These are phyloP conservation scores for Keiferia lycopersicella DNA, from an alignment of 2,888 invertebrate genomes.

Conservation along the genomic window DNA sequence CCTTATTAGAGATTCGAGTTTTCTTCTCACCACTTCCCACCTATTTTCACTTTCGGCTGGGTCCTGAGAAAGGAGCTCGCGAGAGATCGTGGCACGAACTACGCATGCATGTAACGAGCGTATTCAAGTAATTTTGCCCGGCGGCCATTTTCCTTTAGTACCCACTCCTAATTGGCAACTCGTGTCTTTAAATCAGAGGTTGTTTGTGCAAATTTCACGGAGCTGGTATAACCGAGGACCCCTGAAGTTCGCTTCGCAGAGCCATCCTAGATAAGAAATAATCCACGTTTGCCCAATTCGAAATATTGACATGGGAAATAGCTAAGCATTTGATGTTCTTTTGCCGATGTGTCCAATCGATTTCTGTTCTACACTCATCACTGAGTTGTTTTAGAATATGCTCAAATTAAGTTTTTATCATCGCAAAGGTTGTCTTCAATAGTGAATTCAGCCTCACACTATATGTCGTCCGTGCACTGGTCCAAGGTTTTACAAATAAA, in stretches of 20 bases:
- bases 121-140: conserved; percentile 67
- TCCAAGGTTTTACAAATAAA: too few species aligned
- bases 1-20: conserved; percentile 1
- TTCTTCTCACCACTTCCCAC: conserved; percentile 12
- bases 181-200: conserved; percentile 63
- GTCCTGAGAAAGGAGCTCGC: conserved; percentile 11
- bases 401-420: too few species aligned
- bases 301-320: too few species aligned
- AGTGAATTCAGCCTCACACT: too few species aligned
- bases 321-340: too few species aligned
- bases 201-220: conserved; percentile 47
- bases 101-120: conserved; percentile 41
- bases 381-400: too few species aligned
- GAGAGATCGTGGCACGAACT: conserved; percentile 32
- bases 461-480: too few species aligned
- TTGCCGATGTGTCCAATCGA: too few species aligned
- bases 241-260: neutral
- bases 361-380: too few species aligned
- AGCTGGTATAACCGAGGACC: conserved; percentile 41
- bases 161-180: conserved; percentile 71
- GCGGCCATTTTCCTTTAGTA: conserved; percentile 65
- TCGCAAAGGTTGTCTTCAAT: too few species aligned
- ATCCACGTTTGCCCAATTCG: too few species aligned
- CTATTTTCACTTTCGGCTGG: conserved; percentile 25
- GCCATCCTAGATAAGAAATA: neutral